Evolutionary conservation across 35 echinoderm and acorn worm species (phyloP).

Genomic region (Strongylocentrotus purpuratus): DNA sequence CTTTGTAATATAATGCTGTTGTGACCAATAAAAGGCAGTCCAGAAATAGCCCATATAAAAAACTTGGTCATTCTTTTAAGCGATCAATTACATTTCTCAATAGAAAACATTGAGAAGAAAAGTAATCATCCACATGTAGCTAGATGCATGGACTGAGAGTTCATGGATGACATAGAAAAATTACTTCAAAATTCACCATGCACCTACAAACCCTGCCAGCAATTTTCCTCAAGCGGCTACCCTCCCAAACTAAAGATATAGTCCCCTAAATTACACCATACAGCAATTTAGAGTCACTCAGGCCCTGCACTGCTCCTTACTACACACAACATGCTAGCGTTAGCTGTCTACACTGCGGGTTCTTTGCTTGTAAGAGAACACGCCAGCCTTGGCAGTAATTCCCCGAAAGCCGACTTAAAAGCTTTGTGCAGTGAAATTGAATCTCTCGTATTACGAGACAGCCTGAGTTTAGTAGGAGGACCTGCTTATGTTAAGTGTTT

Average conservation of each 20-base stretch:
- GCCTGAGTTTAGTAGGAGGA: neutral
- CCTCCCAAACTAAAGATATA: neutral
- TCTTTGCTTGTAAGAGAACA: neutral
- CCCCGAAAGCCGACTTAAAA: conserved; percentile 43
- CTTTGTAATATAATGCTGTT: no score
- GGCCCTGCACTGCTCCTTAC: neutral
- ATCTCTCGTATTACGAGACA: neutral
- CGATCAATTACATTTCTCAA: no score
- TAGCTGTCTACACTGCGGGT: neutral
- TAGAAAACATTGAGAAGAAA: no score
- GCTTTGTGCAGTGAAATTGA: conserved; percentile 43
- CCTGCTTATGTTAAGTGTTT: neutral
- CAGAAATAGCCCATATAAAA: no score
- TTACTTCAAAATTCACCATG: neutral
- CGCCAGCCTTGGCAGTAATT: conserved; percentile 33
- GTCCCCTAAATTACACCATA: neutral
- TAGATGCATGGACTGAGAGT: neutral
- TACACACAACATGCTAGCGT: neutral
- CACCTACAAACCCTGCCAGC: neutral
- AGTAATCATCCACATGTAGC: no score
- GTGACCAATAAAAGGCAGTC: no score
- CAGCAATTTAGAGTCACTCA: neutral
- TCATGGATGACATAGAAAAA: neutral
- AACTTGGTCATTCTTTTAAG: no score
- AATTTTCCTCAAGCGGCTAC: neutral